Evolutionary conservation across 2,888 invertebrate species (phyloP).

Genomic region (Lutraria lutraria): DNA sequence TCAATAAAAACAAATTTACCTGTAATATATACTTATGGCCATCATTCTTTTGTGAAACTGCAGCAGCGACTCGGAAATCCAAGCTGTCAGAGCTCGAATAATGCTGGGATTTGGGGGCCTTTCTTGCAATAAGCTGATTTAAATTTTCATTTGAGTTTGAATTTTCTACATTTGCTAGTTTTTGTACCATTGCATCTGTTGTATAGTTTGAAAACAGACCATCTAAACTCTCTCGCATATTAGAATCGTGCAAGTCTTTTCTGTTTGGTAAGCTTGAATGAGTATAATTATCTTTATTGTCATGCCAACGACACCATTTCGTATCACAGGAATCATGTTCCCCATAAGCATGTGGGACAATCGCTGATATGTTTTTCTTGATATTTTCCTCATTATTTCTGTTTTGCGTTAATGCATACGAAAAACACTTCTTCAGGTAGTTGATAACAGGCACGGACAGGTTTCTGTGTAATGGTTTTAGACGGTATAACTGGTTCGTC

Average conservation of each 20-base stretch:
- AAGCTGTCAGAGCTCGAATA: background rate
- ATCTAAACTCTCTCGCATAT: too few relatives aligned
- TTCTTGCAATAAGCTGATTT: constrained; percentile 6
- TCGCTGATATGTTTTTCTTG: too few relatives aligned
- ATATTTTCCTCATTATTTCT: background rate
- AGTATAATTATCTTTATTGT: too few relatives aligned
- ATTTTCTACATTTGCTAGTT: too few relatives aligned
- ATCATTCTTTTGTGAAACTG: constrained; percentile 3
- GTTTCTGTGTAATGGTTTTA: background rate
- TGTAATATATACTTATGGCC: background rate
- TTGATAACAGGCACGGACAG: background rate
- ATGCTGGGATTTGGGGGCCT: background rate
- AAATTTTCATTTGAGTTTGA: background rate
- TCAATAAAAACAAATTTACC: too few relatives aligned
- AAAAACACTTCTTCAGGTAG: background rate
- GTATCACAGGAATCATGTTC: background rate
- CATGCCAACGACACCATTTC: background rate
- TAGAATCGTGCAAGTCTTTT: too few relatives aligned
- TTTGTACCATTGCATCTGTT: too few relatives aligned
- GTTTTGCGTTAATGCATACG: background rate
- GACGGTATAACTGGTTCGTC: background rate
- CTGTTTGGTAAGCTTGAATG: too few relatives aligned
- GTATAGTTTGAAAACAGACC: too few relatives aligned
- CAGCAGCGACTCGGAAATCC: background rate
- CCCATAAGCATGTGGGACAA: constrained; percentile 1